Evolutionary conservation across 2,888 invertebrate species (phyloP), one percentile per base, ranked within the genome.

Genomic region (Euclidia mi): DNA sequence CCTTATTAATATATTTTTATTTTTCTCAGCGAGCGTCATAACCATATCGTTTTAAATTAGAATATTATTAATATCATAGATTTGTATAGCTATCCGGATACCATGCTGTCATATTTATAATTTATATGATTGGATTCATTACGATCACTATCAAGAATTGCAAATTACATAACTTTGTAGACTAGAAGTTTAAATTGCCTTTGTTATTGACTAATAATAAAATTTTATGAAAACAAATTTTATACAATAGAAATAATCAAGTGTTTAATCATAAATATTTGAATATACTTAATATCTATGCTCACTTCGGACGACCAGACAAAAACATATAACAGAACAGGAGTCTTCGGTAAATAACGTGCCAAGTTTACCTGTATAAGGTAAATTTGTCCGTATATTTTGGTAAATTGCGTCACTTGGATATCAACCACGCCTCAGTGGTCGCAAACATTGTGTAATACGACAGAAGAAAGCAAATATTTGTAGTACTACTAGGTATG

Each of bases 341-440:
- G n/a, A 20, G 25, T 25, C 41, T 6, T 31, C 31, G 34, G 62
- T 53, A 71, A 71, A 68, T 71, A 48, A 61, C 48, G 53, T 38
- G 49, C 42, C 47, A 55, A 20, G 46, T 25, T 65, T 61, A 68
- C 69, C 69, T 65, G 47, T 52, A 55, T 29, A 56, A 56, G 72
- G 62, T 48, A 65, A 68, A 67, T 50, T 58, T 45, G 65, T 56
- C 51, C 50, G 42, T 65, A 55, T 59, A 65, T 70, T 65, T 71
- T 34, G 44, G 43, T 48, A 41, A 71, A 68, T 50, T 44, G 43
- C 52, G 51, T 67, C 56, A 32, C 47, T 70, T 56, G 29, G 55
- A 56, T 65, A 71, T 65, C 49, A 68, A 70, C 56, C 45, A 59
- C 49, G 58, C 62, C 62, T 68, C 71, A 56, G 52, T 56, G 69